Percentiles rank a stretch among this genome's conserved stretches.
phyloP scores from a whole-genome alignment of 1,140 invertebrate genomes.

The Papilio helenus region DNA sequence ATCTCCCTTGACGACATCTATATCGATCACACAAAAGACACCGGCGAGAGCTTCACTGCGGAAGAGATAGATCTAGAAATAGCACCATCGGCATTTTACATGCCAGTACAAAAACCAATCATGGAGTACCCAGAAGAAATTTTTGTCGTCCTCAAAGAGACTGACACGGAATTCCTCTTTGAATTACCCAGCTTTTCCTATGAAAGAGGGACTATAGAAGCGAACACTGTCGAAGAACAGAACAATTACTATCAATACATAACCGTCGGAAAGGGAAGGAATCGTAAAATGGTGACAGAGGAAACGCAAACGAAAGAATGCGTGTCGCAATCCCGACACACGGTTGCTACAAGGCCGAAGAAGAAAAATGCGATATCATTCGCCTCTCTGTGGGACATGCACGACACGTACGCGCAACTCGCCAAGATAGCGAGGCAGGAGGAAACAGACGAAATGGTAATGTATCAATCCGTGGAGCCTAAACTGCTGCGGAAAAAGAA shows the following conservation, averaged over 20 bases:
- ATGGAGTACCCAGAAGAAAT: conserved; percentile 81
- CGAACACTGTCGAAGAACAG: conserved; percentile 81
- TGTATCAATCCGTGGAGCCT: conserved; percentile 69
- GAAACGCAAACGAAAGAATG: conserved; percentile 87
- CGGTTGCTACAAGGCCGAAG: conserved; percentile 81
- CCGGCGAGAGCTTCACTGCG: conserved; percentile 58
- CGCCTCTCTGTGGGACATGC: conserved; percentile 89
- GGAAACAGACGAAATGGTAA: conserved; percentile 78
- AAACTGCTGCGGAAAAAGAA: conserved; percentile 62
- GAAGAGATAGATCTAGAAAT: conserved; percentile 61
- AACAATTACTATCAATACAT: conserved; percentile 87
- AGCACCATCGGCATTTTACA: conserved; percentile 81
- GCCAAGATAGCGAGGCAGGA: conserved; percentile 67
- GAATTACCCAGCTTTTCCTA: conserved; percentile 86
- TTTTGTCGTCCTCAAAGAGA: conserved; percentile 86
- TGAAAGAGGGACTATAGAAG: conserved; percentile 84
- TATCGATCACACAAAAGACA: conserved; percentile 78
- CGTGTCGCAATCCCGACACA: conserved; percentile 85
- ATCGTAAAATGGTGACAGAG: conserved; percentile 84
- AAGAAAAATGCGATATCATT: conserved; percentile 84
- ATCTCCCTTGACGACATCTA: conserved; percentile 78
- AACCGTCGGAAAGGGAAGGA: conserved; percentile 84
- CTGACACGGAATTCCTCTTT: conserved; percentile 85
- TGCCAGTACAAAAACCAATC: conserved; percentile 68
- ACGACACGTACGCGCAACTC: conserved; percentile 85